Percentiles rank a stretch among this genome's conserved stretches.
Evolutionary conservation across 2,113 vertebrate species (phyloP).

Genomic region (Mixornis gularis): DNA sequence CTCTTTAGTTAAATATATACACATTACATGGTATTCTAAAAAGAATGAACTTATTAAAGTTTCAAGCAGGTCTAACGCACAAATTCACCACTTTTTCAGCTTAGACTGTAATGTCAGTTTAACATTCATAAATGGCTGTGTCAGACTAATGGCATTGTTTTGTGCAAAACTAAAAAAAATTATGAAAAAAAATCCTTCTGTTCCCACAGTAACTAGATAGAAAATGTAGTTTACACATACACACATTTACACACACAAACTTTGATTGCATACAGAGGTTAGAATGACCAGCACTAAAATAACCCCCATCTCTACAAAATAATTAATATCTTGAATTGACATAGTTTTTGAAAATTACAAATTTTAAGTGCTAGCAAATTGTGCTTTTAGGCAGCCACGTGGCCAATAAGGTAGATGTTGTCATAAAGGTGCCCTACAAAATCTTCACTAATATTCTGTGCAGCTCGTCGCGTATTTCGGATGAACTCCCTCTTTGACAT

Average conservation of each 20-base stretch:
- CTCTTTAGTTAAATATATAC: constrained; percentile 89
- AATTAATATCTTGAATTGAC: constrained; percentile 44
- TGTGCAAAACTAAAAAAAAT: constrained; percentile 72
- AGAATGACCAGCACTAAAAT: constrained; percentile 73
- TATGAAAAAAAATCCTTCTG: constrained; percentile 64
- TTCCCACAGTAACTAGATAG: constrained; percentile 62
- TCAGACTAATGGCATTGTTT: constrained; percentile 73
- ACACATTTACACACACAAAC: constrained; percentile 55
- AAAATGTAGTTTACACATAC: constrained; percentile 58
- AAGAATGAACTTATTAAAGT: constrained; percentile 70
- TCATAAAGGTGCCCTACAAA: constrained; percentile 98
- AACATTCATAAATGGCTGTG: constrained; percentile 66
- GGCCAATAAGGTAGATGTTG: constrained; percentile 98
- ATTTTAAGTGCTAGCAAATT: constrained; percentile 61
- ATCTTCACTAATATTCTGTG: constrained; percentile 96
- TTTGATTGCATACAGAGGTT: constrained; percentile 76
- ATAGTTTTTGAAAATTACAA: constrained; percentile 53
- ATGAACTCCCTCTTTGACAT: constrained; percentile 99
- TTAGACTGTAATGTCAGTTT: constrained; percentile 74
- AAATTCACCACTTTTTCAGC: constrained; percentile 63
- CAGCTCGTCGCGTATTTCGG: constrained; percentile 92
- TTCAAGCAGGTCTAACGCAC: constrained; percentile 72
- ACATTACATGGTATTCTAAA: constrained; percentile 79
- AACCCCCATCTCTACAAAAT: constrained; percentile 65
- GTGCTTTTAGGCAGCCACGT: constrained; percentile 89